These are phyloP conservation scores for Orchesella cincta DNA, from an alignment of 1,140 invertebrate genomes.

Conservation along the genomic window DNA sequence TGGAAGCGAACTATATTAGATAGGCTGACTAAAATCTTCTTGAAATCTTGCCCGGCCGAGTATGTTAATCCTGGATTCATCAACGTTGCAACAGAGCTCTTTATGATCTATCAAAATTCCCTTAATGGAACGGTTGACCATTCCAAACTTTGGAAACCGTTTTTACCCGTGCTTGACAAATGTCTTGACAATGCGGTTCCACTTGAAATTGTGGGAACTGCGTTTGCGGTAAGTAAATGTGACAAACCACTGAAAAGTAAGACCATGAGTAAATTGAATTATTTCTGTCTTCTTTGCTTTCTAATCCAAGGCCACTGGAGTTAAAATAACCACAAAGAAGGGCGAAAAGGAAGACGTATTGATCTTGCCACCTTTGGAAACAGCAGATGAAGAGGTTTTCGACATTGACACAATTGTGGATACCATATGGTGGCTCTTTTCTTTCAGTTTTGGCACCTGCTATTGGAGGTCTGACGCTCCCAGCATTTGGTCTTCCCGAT, in stretches of 20 bases:
- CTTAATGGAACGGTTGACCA: not conserved
- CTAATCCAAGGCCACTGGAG: not conserved
- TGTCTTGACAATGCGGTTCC: not conserved
- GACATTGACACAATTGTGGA: not conserved
- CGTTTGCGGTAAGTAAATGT: no score
- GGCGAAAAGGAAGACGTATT: not conserved
- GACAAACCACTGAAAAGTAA: no score
- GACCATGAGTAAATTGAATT: no score
- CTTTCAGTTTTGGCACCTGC: not conserved
- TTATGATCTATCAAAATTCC: constrained; percentile 8
- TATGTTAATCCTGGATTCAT: not conserved
- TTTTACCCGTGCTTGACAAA: not conserved
- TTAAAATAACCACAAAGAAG: not conserved
- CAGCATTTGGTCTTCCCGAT: not conserved
- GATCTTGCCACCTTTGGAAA: not conserved
- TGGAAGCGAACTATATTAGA: not conserved
- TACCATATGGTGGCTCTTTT: not conserved
- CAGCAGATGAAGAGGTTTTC: not conserved
- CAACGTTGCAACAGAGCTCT: not conserved
- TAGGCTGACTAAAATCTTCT: not conserved
- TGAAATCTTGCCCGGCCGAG: not conserved
- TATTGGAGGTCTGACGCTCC: not conserved
- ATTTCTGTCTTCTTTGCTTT: not conserved
- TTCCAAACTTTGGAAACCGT: not conserved
- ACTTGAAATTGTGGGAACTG: no score